phyloP scores from a whole-genome alignment of 2,888 invertebrate genomes.

The Nysson spinosus region DNA sequence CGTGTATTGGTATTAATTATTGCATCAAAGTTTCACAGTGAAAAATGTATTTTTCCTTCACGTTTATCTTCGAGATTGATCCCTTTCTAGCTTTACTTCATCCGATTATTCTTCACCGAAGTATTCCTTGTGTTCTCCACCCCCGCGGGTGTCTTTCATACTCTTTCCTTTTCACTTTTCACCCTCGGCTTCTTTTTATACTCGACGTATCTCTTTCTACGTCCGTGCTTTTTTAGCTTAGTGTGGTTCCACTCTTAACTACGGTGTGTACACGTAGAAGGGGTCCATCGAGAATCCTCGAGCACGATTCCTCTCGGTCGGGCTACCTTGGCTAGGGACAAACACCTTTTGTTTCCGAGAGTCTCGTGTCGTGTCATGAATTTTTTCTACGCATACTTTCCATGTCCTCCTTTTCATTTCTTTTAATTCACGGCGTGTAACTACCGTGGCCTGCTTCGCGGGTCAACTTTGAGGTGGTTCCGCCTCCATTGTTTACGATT shows the following conservation, averaged over 20 bases:
- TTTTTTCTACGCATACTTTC: conserved; percentile 40
- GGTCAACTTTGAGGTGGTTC: neutral
- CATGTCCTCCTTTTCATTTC: conserved; percentile 35
- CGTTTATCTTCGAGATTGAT: too few relatives aligned
- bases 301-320: conserved; percentile 64
- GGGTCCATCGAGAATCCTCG: conserved; percentile 38
- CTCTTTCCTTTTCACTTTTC: too few relatives aligned
- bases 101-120: too few relatives aligned
- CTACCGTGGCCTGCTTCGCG: neutral
- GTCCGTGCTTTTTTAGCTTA: neutral
- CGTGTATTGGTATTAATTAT: too few relatives aligned
- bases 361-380: conserved; percentile 45
- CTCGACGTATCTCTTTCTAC: too few relatives aligned
- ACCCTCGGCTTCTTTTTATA: too few relatives aligned
- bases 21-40: too few relatives aligned
- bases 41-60: too few relatives aligned
- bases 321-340: conserved; percentile 18
- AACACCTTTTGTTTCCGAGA: conserved; percentile 40
- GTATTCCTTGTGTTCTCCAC: too few relatives aligned
- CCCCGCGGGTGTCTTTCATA: too few relatives aligned
- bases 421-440: conserved; percentile 9
- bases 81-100: too few relatives aligned
- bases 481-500: neutral
- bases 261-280: conserved; percentile 13
- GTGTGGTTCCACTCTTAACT: conserved; percentile 71